phyloP scores from a whole-genome alignment of 2,113 vertebrate genomes.

The Phalacrocorax brasilianus region DNA sequence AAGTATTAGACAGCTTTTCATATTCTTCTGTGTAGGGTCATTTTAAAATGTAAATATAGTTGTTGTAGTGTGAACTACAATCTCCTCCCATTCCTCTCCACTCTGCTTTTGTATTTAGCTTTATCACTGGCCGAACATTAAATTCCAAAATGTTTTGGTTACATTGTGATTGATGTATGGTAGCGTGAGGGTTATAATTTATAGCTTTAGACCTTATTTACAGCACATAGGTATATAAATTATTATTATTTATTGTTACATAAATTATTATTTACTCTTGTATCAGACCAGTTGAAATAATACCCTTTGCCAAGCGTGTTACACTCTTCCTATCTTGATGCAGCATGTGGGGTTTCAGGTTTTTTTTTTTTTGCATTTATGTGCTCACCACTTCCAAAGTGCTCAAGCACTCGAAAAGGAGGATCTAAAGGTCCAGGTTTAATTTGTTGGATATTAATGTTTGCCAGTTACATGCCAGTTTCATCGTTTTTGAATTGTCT shows the following conservation, averaged over 20 bases:
- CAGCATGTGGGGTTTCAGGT: fast-evolving
- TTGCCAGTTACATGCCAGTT: neutral
- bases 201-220: neutral
- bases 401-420: neutral
- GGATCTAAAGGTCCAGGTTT: neutral
- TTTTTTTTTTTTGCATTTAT: neutral
- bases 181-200: neutral
- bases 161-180: neutral
- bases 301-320: neutral
- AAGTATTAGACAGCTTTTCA: neutral
- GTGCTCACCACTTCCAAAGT: neutral
- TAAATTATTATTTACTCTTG: neutral
- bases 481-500: neutral
- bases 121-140: fast-evolving
- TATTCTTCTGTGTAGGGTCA: neutral
- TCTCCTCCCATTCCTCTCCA: neutral
- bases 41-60: neutral
- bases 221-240: neutral
- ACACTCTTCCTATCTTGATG: neutral
- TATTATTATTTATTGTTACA: neutral
- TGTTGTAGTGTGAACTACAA: neutral
- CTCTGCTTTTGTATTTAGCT: neutral
- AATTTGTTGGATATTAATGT: neutral
- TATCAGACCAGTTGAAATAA: neutral
- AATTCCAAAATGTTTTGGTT: neutral